A percentile compares a stretch with the other conserved stretches of the same genome.
These are phyloP conservation scores for Chaenocephalus aceratus DNA, from an alignment of 2,113 vertebrate genomes.

Conservation along the genomic window DNA sequence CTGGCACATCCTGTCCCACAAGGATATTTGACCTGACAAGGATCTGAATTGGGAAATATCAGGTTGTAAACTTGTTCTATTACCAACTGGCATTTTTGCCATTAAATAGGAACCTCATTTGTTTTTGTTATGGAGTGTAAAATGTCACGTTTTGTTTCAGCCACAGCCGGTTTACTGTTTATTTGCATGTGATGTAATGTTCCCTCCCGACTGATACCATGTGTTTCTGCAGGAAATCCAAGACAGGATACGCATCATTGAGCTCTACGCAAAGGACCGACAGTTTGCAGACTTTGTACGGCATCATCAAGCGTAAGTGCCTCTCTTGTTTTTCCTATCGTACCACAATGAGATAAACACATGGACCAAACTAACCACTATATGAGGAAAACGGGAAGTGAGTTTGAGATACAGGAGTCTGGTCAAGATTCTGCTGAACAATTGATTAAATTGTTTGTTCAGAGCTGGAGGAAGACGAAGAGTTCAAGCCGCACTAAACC, in stretches of 20 bases:
- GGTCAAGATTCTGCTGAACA: constrained; percentile 6
- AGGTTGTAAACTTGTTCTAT: background rate
- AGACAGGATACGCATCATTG: constrained; percentile 95
- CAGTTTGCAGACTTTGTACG: constrained; percentile 95
- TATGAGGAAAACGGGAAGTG: constrained; percentile 26
- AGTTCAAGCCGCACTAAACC: constrained; percentile 20
- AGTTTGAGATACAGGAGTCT: constrained; percentile 48
- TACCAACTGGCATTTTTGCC: background rate
- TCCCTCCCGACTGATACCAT: constrained; percentile 38
- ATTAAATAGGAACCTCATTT: background rate
- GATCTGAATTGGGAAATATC: background rate
- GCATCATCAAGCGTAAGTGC: constrained; percentile 92
- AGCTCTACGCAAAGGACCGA: constrained; percentile 93
- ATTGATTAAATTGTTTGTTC: constrained; percentile 12
- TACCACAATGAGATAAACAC: constrained; percentile 40
- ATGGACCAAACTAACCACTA: constrained; percentile 17
- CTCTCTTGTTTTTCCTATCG: constrained; percentile 13
- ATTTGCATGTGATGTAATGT: constrained; percentile 48
- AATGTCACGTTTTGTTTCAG: constrained; percentile 31
- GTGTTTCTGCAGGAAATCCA: constrained; percentile 91
- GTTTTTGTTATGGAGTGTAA: background rate
- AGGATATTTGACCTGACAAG: constrained; percentile 5
- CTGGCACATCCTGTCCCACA: background rate
- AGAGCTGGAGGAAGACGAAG: constrained; percentile 19
- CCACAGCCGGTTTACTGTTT: constrained; percentile 34